A percentile compares a stretch with the other conserved stretches of the same genome.
Evolutionary conservation across 2,888 invertebrate species (phyloP).

Genomic region (Agrypnus murinus): DNA sequence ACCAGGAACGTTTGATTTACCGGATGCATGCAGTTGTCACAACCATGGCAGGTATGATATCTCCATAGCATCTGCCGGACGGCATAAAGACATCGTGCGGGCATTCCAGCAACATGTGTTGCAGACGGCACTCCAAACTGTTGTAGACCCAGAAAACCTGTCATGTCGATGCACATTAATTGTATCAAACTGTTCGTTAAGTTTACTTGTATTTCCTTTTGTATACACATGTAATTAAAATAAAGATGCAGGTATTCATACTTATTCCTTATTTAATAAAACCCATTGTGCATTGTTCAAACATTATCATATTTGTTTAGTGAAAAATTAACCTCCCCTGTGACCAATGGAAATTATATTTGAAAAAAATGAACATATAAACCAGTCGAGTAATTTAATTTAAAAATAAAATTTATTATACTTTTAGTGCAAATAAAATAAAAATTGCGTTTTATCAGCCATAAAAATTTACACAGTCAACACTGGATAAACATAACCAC

Average conservation of each 20-base stretch:
- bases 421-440: not conserved
- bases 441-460: not conserved
- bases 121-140: conserved; percentile 47
- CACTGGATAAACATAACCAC: not conserved
- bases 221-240: conserved; percentile 22
- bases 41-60: conserved; percentile 68
- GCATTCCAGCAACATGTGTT: conserved; percentile 68
- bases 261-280: too few relatives aligned
- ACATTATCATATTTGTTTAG: too few relatives aligned
- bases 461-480: conserved; percentile 6
- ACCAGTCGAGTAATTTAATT: too few relatives aligned
- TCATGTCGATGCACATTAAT: conserved; percentile 19
- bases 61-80: conserved; percentile 69
- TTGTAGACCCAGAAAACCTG: conserved; percentile 32
- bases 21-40: conserved; percentile 66
- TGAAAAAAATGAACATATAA: too few relatives aligned
- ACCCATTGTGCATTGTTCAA: too few relatives aligned
- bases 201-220: conserved; percentile 17
- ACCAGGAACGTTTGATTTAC: conserved; percentile 66
- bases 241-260: too few relatives aligned
- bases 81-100: conserved; percentile 65
- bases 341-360: not conserved
- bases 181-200: conserved; percentile 12
- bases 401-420: not conserved
- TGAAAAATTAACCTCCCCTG: too few relatives aligned